Evolutionary conservation across 2,888 invertebrate species (phyloP), one percentile per base, ranked within the genome.

Genomic region (Syrphus vitripennis): DNA sequence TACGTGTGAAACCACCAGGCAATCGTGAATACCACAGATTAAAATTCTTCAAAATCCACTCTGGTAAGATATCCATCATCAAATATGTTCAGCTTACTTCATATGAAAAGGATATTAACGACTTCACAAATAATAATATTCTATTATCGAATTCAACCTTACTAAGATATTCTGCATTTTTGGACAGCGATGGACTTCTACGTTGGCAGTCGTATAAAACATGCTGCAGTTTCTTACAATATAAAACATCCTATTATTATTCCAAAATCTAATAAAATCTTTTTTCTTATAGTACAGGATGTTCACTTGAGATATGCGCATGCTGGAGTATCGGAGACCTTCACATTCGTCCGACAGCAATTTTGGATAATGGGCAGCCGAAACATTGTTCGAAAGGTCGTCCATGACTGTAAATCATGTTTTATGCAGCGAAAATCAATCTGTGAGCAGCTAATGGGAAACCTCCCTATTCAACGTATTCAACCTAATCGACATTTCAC

Each of bases 361-460:
- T 61, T 31, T 1, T 61, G 40, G 59, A 40, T 61, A 14, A 40
- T 61, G 59, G 59, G 40, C n/a, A n/a, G n/a, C n/a, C n/a, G n/a
- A n/a, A 57, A 57, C 19, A 37, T 61, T 24, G 37, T 61, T 4
- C 7, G 59, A 14, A 61, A 24, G 14, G n/a, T n/a, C 1, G 19
- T 61, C 1, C 59, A 61, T 21, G 1, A 9, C 2, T 61, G 40
- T 24, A 72, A 72, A 50, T 50, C 1, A 1, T 83, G 71, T 16
- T 82, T 71, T 9, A 63, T 65, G 48, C 82, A 77, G 24, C 19
- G 76, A 34, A 24, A 71, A 31, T 34, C 48, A n/a, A 71, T 71
- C 2, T 67, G 72, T 50, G 37, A 45, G 9, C 70, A 83, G 34
- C 59, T 77, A 3, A 82, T 77, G 63, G 82, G 65, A 19, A 40